Evolutionary conservation across 2,113 vertebrate species (phyloP).

Genomic region (Xenopus tropicalis): UCB_Xtro_10.0 CM004448.2:118959501-118960000

Average conservation of each 20-base stretch:
- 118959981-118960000: background rate
- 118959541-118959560: too few species aligned
- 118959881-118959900: constrained; percentile 26
- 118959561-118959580: too few species aligned
- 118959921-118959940: constrained; percentile 31
- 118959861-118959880: constrained; percentile 12
- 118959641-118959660: background rate
- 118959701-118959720: constrained; percentile 19
- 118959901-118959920: constrained; percentile 28
- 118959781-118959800: constrained; percentile 12
- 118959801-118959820: constrained; percentile 17
- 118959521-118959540: too few species aligned
- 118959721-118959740: constrained; percentile 18
- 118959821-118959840: constrained; percentile 14
- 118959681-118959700: background rate
- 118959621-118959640: background rate
- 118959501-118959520: too few species aligned
- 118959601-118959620: background rate
- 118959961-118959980: background rate
- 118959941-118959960: constrained; percentile 25
- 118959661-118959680: too few species aligned
- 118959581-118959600: too few species aligned
- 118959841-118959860: constrained; percentile 26
- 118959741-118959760: constrained; percentile 26
- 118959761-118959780: constrained; percentile 28